These are phyloP conservation scores for Epinephelus awoara DNA, from an alignment of 2,797 vertebrate species.

Conservation along the genomic window DNA sequence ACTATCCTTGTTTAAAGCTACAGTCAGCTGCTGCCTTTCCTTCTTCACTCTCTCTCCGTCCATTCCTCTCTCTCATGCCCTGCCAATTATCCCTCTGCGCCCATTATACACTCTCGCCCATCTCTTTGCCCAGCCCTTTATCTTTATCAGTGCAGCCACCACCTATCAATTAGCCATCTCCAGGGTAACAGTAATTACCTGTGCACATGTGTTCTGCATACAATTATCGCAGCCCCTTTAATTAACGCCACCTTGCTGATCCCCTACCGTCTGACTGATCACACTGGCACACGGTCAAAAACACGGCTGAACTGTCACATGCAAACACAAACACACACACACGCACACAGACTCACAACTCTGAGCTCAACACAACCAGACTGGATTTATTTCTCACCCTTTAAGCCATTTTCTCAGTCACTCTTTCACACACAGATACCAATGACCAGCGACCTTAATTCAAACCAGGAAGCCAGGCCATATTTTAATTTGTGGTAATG, in stretches of 20 bases:
- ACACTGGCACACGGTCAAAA: constrained; percentile 30
- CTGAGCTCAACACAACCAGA: background rate
- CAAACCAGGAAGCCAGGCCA: background rate
- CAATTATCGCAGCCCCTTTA: constrained; percentile 82
- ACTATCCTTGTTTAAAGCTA: constrained; percentile 1
- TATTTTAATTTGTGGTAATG: background rate
- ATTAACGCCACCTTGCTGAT: constrained; percentile 82
- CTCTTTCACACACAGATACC: background rate
- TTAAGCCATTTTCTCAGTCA: background rate
- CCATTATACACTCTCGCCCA: constrained; percentile 56
- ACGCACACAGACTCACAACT: constrained; percentile 19
- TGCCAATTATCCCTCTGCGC: constrained; percentile 68
- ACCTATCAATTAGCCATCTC: constrained; percentile 85
- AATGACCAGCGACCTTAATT: background rate
- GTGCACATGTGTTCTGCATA: constrained; percentile 83
- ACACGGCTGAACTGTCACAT: constrained; percentile 17
- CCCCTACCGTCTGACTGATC: constrained; percentile 78
- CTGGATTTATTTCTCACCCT: background rate
- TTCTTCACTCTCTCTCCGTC: constrained; percentile 15
- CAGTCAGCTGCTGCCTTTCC: constrained; percentile 16
- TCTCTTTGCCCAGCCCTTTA: constrained; percentile 68
- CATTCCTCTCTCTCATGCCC: constrained; percentile 44
- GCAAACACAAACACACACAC: constrained; percentile 31
- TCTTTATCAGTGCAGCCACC: constrained; percentile 75
- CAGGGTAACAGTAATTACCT: constrained; percentile 85